Conservation (phyloP, 2,888 invertebrate species). For the Scrobipalpa costella region DNA sequence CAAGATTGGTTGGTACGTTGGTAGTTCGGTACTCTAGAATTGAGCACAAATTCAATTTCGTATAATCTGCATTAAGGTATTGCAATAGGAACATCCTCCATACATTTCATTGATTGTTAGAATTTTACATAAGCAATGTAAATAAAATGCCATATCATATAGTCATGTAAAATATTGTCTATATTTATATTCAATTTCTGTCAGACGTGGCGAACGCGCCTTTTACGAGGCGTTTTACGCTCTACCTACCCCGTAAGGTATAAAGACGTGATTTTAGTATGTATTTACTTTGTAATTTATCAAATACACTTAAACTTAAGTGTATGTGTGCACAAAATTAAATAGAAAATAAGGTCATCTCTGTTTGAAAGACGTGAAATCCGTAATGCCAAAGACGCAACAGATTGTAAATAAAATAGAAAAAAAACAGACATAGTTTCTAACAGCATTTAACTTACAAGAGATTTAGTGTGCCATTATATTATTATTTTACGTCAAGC, state of each 20-base stretch:
- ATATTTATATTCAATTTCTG: slow-evolving; percentile 42
- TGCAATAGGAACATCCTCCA: too few relatives aligned
- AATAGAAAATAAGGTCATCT: slow-evolving; percentile 22
- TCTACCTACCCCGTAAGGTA: too few relatives aligned
- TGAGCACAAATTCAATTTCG: too few relatives aligned
- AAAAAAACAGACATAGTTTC: background rate
- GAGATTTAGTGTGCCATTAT: background rate
- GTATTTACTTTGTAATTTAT: too few relatives aligned
- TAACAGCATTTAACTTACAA: background rate
- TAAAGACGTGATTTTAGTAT: too few relatives aligned
- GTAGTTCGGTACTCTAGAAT: too few relatives aligned
- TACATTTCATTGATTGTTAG: background rate
- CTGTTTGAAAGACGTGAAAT: slow-evolving; percentile 42
- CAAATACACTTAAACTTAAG: too few relatives aligned
- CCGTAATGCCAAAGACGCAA: slow-evolving; percentile 51
- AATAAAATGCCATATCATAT: slow-evolving; percentile 2
- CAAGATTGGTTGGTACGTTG: too few relatives aligned
- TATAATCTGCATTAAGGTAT: too few relatives aligned
- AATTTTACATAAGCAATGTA: background rate
- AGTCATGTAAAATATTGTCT: slow-evolving; percentile 45
- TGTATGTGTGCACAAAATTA: slow-evolving; percentile 32
- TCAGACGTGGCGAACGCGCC: too few relatives aligned
- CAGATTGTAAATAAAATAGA: background rate
- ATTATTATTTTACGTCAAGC: background rate
- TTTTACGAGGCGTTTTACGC: too few relatives aligned